Evolutionary conservation across 2,888 invertebrate genomes (phyloP), one percentile per base, ranked within the genome.

Genomic region (Drosophila anomelani): DNA sequence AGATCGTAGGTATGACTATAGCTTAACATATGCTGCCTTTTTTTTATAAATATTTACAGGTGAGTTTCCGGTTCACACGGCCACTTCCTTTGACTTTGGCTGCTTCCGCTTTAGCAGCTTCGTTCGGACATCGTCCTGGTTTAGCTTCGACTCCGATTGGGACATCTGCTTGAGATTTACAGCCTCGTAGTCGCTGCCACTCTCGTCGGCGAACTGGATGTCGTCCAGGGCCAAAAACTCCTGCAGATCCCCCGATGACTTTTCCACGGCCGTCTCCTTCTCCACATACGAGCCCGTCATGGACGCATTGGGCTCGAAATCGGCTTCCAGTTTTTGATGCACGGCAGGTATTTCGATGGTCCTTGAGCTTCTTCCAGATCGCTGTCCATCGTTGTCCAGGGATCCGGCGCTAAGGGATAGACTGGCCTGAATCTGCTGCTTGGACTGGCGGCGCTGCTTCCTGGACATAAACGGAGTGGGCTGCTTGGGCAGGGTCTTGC

Each of bases 201-300:
- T 91, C 43, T 96, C 96, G 84, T 96, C 96, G 9, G 95, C 96
- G 89, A 95, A 96, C 85, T 94, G 95, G 54, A 96, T 94, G 79
- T 95, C 95, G 59, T 94, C 94, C 61, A 95, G 92, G 79, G 94
- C 94, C 54, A 94, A 93, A 76, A 93, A 94, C 78, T 94, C 93
- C 83, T 94, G 94, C 13, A 95, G 88, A 69, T 93, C 93, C 69
- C 93, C 94, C 17, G 95, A 95, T 0, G 95, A 95, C 89, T 96
- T 96, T 81, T 95, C 95, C 0, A 94, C 94, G n/a, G 93, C 94
- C 1, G 94, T 95, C 57, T 96, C 94, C 84, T 96, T 95, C 88
- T 95, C 95, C 26, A 89, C 93, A 76, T 91, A 91, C 0, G 91
- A 91, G 2, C 90, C 91, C 5, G 78, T 89, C 90, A 91, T 91